Percentiles rank a stretch among this genome's conserved stretches.
Conservation (phyloP, 1,140 invertebrate species). For the Polypedilum vanderplanki region DNA sequence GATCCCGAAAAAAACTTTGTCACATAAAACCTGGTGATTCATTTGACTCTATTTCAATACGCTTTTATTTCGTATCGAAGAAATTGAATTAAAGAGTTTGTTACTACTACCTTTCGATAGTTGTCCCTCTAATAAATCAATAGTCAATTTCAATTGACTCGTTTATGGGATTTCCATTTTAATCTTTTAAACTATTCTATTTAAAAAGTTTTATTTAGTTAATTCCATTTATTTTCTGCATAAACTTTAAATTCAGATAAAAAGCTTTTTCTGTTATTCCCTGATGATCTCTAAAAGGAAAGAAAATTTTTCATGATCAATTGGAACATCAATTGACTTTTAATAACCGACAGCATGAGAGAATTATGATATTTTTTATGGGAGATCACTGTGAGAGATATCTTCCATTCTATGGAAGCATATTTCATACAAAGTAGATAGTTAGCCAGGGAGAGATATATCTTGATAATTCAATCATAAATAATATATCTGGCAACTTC, state of each 20-base stretch:
- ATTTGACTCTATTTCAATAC: not conserved
- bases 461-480: slow-evolving; percentile 28
- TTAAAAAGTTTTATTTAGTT: too few species aligned
- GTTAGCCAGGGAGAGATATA: not conserved
- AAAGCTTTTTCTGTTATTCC: too few species aligned
- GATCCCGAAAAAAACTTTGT: slow-evolving; percentile 26
- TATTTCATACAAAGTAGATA: not conserved
- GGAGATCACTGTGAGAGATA: not conserved
- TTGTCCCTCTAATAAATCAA: too few species aligned
- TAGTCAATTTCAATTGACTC: too few species aligned
- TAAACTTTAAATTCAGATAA: too few species aligned
- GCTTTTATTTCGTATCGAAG: too few species aligned
- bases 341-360: not conserved
- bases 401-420: not conserved
- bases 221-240: too few species aligned
- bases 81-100: too few species aligned
- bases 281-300: not conserved
- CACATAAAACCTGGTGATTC: slow-evolving; percentile 16
- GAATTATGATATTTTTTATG: not conserved
- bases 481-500: slow-evolving; percentile 28
- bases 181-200: too few species aligned
- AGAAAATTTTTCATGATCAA: slow-evolving; percentile 6
- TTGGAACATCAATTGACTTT: slow-evolving; percentile 18
- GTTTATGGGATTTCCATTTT: too few species aligned
- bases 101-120: too few species aligned